These are phyloP conservation scores for Sceliomorpha sp. DNA, from an alignment of 2,888 invertebrate species.

Conservation along the genomic window DNA sequence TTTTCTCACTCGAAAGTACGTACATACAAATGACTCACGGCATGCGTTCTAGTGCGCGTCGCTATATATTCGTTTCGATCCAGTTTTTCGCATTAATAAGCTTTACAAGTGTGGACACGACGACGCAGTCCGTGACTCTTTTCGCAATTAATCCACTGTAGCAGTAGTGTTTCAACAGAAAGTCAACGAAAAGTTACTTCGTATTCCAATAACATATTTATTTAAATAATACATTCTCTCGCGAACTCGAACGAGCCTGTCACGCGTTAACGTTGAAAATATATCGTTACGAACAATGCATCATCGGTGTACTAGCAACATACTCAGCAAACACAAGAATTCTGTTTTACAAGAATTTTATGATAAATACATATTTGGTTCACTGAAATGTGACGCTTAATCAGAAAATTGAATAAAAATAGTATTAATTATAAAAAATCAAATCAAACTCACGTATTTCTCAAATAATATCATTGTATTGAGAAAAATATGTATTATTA, in stretches of 20 bases:
- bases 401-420: too few species aligned
- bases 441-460: too few species aligned
- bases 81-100: slow-evolving; percentile 36
- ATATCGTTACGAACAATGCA: slow-evolving; percentile 7
- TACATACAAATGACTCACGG: slow-evolving; percentile 34
- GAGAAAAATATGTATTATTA: too few species aligned
- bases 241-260: slow-evolving; percentile 39
- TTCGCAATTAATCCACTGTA: slow-evolving; percentile 24
- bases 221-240: slow-evolving; percentile 10
- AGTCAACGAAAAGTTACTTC: slow-evolving; percentile 4
- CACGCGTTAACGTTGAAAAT: slow-evolving; percentile 12
- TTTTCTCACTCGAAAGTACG: slow-evolving; percentile 38
- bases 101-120: slow-evolving; percentile 25
- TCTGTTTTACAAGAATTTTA: not conserved
- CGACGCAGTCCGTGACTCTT: slow-evolving; percentile 29
- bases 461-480: too few species aligned
- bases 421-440: too few species aligned
- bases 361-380: slow-evolving; percentile 7
- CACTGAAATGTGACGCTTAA: too few species aligned
- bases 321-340: slow-evolving; percentile 24
- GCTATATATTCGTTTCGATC: slow-evolving; percentile 31
- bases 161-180: slow-evolving; percentile 17
- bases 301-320: slow-evolving; percentile 45
- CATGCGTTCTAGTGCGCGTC: slow-evolving; percentile 41
- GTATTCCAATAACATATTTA: slow-evolving; percentile 4